Conservation (phyloP, 2,888 invertebrate species). For the Chloroclystis v-ata region DNA sequence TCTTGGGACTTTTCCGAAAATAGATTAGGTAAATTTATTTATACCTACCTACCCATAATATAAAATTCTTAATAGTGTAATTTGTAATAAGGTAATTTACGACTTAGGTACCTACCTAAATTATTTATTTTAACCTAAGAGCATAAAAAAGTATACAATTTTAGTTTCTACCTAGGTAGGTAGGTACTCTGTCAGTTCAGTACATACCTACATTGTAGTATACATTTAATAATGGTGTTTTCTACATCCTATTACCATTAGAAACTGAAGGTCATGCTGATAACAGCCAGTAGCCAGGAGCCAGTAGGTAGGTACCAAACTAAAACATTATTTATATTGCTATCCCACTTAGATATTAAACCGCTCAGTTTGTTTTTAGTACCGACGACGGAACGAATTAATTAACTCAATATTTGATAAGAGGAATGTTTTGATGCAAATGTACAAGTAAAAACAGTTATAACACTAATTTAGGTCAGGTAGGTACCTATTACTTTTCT, state of each 20-base stretch:
- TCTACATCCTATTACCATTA: conserved; percentile 19
- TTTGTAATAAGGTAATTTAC: too few relatives aligned
- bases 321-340: conserved; percentile 17
- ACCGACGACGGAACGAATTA: conserved; percentile 10
- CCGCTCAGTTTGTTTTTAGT: conserved; percentile 20
- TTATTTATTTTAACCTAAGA: too few relatives aligned
- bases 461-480: conserved; percentile 1
- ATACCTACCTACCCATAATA: too few relatives aligned
- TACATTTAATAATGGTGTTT: not conserved
- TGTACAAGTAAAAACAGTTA: not conserved
- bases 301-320: conserved; percentile 20
- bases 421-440: not conserved
- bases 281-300: conserved; percentile 40
- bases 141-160: too few relatives aligned
- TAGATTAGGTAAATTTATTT: too few relatives aligned
- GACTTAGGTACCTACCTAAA: too few relatives aligned
- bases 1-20: too few relatives aligned
- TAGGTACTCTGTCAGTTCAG: too few relatives aligned
- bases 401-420: conserved; percentile 11
- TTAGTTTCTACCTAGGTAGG: too few relatives aligned
- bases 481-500: not conserved
- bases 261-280: conserved; percentile 44
- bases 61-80: too few relatives aligned
- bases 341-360: conserved; percentile 27
- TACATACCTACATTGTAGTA: too few relatives aligned